Evolutionary conservation across 2,797 vertebrate species (phyloP), one percentile per base, ranked within the genome.

Genomic region (Lates japonicus): DNA sequence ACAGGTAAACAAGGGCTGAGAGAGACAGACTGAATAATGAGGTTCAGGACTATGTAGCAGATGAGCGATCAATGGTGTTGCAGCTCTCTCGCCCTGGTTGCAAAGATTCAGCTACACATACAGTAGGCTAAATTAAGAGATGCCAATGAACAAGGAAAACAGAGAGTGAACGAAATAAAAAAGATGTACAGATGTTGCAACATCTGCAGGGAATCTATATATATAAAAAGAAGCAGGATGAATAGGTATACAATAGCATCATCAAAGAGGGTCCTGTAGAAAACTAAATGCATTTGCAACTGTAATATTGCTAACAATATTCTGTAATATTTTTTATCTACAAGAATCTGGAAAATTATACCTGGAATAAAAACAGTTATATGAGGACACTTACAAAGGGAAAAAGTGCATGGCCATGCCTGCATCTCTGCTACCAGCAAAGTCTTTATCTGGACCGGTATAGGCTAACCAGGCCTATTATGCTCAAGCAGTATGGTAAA

Each of bases 381-480:
- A 33, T 0, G n/a, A 67, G n/a, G 8, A 55, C n/a, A 39, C 16
- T 14, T 58, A 55, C 35, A n/a, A 69, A 37, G 72, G 19, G 11
- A 39, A 29, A 78, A 78, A 68, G n/a, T 65, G 8, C 71, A 54
- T 14, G 46, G 42, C 59, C 64, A 39, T 62, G 61, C 19, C 29
- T 82, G 60, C 78, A 74, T 60, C 54, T 77, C 64, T 69, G 68
- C 83, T 61, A 46, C 37, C n/a, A 82, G 80, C 71, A 57, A 83
- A 73, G 48, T 78, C 63, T 70, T 74, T 55, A 76, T 67, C 54
- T 81, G 64, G 41, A 83, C 73, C 37, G 35, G n/a, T n/a, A n/a
- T 64, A 59, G 85, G 49, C 81, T 87, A 85, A 76, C 35, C 20
- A 42, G 29, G n/a, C 52, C 57, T 42, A 49, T 68, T 63, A 81